Evolutionary conservation across 1,140 invertebrate genomes (phyloP), one percentile per base, ranked within the genome.

Genomic region (Leptestheria dahalacensis): DNA sequence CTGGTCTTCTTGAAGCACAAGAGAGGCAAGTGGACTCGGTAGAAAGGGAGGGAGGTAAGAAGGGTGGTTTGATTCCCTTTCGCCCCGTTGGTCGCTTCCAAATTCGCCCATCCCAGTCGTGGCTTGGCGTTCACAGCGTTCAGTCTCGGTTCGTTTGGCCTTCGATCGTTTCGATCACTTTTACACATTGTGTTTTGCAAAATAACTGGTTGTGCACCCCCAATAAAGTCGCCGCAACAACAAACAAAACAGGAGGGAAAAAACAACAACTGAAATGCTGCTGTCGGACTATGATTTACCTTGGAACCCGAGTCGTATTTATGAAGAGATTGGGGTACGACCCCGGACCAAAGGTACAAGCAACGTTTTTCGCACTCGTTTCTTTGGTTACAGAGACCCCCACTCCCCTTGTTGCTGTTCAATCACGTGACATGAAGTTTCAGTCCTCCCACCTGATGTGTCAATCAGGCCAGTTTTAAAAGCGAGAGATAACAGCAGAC

Each of bases 321-420:
- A 62, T 50, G 61, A 62, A 58, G 61, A 62, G 54, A 62, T 62
- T 33, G 61, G 61, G 23, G 61, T 62, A 26, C 53, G 61, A 12
- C 61, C 60, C n/a, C 53, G 61, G 3, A 58, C 61, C 18, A 62
- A 62, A 62, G 61, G 60, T 61, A 58, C n/a, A n/a, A n/a, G n/a
- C n/a, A n/a, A n/a, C n/a, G n/a, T n/a, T n/a, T n/a, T n/a, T n/a
- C n/a, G n/a, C n/a, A n/a, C n/a, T n/a, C n/a, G n/a, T n/a, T n/a
- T n/a, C n/a, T n/a, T n/a, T n/a, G n/a, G n/a, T n/a, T n/a, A 41
- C 33, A 41, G 15, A 41, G 15, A 41, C 33, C 33, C 6, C 33
- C 15, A 15, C 15, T 41, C 15, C 33, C 33, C 33, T 9, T n/a
- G n/a, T 9, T 41, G 6, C 6, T 9, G 33, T 6, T 41, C 6